Evolutionary conservation across 1,140 invertebrate species (phyloP).

Genomic region (Parapsyche elsis): DNA sequence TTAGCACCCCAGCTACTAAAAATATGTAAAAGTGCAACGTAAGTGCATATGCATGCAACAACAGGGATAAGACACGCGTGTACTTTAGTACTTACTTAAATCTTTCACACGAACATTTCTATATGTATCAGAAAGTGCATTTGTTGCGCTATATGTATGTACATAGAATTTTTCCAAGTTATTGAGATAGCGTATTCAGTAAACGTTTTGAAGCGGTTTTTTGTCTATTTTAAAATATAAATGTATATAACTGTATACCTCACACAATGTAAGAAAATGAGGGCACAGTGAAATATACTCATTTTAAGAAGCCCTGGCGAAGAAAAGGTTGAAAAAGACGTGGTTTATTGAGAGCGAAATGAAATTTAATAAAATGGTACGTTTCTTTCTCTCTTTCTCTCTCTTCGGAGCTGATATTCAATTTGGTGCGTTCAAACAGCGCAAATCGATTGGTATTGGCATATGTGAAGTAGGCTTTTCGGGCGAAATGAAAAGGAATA

Average conservation of each 20-base stretch:
- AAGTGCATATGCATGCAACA: conserved; percentile 35
- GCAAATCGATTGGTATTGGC: conserved; percentile 24
- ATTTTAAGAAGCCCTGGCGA: background rate
- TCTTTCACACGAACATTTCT: too few relatives aligned
- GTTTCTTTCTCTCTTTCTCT: background rate
- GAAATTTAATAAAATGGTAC: conserved; percentile 36
- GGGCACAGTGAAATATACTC: too few relatives aligned
- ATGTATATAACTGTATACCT: too few relatives aligned
- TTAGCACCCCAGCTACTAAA: conserved; percentile 47
- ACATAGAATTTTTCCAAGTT: too few relatives aligned
- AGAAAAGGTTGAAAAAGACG: background rate
- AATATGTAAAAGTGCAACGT: conserved; percentile 32
- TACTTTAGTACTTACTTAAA: too few relatives aligned
- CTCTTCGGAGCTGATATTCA: conserved; percentile 18
- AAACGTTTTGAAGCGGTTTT: too few relatives aligned
- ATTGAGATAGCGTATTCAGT: too few relatives aligned
- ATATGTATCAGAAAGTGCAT: too few relatives aligned
- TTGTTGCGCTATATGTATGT: too few relatives aligned
- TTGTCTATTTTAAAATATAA: too few relatives aligned
- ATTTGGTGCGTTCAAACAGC: conserved; percentile 28
- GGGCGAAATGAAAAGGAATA: conserved; percentile 19
- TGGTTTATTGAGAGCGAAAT: conserved; percentile 11
- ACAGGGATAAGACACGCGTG: too few relatives aligned
- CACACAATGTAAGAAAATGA: too few relatives aligned
- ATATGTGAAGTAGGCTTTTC: background rate